These are phyloP conservation scores for Artibeus lituratus DNA, from an alignment of 2,797 vertebrate species.

Conservation along the genomic window DNA sequence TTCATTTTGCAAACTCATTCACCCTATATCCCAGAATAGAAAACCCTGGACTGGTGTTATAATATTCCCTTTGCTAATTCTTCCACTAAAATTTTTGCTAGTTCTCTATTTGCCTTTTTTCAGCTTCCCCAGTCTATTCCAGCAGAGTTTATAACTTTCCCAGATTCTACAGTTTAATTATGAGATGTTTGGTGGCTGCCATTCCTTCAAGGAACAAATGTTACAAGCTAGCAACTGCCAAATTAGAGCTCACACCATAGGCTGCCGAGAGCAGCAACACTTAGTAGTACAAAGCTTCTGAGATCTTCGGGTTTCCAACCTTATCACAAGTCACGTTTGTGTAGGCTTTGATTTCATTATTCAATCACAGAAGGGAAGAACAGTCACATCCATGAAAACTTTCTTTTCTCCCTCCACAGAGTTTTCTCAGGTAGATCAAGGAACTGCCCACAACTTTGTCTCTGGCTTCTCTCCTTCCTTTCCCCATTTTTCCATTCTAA, in stretches of 20 bases:
- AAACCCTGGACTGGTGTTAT: neutral
- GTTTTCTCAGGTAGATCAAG: neutral
- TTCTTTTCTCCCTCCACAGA: neutral
- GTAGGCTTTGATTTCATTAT: neutral
- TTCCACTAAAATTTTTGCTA: conserved; percentile 5
- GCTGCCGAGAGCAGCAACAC: conserved; percentile 21
- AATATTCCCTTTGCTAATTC: conserved; percentile 14
- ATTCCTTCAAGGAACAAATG: conserved; percentile 28
- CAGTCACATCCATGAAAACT: neutral
- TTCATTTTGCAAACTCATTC: conserved; percentile 22
- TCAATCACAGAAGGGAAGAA: neutral
- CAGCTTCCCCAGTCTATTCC: neutral
- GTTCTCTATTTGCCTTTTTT: neutral
- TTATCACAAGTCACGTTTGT: neutral
- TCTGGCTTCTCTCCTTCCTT: neutral
- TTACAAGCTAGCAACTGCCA: neutral
- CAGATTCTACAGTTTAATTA: conserved; percentile 40
- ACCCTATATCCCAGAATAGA: neutral
- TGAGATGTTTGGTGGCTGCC: neutral
- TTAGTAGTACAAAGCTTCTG: neutral
- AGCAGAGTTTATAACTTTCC: neutral
- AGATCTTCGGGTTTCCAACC: neutral
- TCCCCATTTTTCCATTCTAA: neutral
- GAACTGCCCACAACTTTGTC: neutral
- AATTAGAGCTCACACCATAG: neutral